These are phyloP conservation scores for Pachypsylla venusta DNA, from an alignment of 1,140 invertebrate species.

Conservation along the genomic window DNA sequence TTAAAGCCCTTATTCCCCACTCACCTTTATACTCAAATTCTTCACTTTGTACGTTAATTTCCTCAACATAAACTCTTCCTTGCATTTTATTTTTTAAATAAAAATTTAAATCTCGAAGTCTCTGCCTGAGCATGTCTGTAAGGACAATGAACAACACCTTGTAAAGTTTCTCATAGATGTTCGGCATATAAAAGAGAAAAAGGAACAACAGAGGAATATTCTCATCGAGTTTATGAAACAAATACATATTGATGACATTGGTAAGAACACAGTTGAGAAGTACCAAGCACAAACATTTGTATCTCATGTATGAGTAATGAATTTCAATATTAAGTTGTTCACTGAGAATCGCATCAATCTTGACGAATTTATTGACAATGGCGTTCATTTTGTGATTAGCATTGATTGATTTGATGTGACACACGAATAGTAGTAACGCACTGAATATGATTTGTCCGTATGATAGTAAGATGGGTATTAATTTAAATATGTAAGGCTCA, in stretches of 20 bases:
- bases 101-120: neutral
- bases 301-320: neutral
- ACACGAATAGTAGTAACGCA: neutral
- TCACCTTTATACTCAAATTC: too few relatives aligned
- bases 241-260: neutral
- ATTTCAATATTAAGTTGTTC: neutral
- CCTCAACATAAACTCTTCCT: too few relatives aligned
- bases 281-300: neutral
- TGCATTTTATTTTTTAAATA: neutral
- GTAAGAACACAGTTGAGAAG: neutral
- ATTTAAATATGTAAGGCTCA: neutral
- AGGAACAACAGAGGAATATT: neutral
- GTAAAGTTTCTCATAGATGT: constrained; percentile 3
- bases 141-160: constrained; percentile 3
- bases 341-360: neutral
- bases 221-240: neutral
- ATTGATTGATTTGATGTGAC: neutral
- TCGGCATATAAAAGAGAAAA: constrained; percentile 5
- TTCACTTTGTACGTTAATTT: too few relatives aligned
- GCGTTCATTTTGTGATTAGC: neutral
- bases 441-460: neutral
- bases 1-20: too few relatives aligned
- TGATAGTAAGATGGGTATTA: neutral
- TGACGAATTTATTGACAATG: neutral
- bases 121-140: neutral